phyloP scores from a whole-genome alignment of 1,140 invertebrate genomes.

The Laodelphax striatellus region DNA sequence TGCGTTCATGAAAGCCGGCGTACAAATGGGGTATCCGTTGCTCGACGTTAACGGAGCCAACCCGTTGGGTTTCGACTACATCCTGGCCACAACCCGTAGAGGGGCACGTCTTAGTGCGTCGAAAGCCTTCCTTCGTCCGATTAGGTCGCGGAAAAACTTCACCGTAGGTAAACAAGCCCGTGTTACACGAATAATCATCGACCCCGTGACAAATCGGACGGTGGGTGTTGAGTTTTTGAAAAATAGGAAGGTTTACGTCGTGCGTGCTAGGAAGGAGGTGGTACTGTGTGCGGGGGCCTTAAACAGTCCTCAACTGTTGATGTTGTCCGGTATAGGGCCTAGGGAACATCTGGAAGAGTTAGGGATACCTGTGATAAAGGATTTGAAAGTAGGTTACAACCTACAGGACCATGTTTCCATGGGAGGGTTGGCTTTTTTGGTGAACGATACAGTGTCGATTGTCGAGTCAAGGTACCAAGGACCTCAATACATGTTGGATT shows the following conservation, averaged over 20 bases:
- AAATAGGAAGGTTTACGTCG: slow-evolving; percentile 33
- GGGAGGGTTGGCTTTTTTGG: slow-evolving; percentile 36
- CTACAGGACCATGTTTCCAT: slow-evolving; percentile 56
- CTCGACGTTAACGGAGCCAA: slow-evolving; percentile 46
- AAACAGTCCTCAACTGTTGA: slow-evolving; percentile 54
- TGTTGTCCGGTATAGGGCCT: slow-evolving; percentile 65
- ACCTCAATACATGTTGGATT: slow-evolving; percentile 43
- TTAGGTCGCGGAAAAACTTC: slow-evolving; percentile 49
- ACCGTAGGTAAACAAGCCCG: slow-evolving; percentile 52
- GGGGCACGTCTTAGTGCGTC: slow-evolving; percentile 51
- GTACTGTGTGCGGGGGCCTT: slow-evolving; percentile 54
- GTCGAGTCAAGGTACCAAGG: slow-evolving; percentile 47
- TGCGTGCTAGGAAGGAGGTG: slow-evolving; percentile 47
- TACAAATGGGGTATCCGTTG: slow-evolving; percentile 39
- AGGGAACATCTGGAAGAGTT: slow-evolving; percentile 50
- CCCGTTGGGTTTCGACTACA: slow-evolving; percentile 51
- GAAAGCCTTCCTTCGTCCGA: slow-evolving; percentile 44
- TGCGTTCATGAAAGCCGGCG: slow-evolving; percentile 41
- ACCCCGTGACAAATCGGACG: slow-evolving; percentile 42
- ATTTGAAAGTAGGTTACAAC: slow-evolving; percentile 33
- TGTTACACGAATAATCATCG: slow-evolving; percentile 52
- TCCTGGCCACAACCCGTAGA: slow-evolving; percentile 44
- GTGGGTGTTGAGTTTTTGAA: slow-evolving; percentile 52
- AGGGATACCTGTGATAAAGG: slow-evolving; percentile 49
- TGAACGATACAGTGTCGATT: slow-evolving; percentile 39